Percentiles rank a stretch among this genome's conserved stretches.
Evolutionary conservation across 2,797 vertebrate species (phyloP).

Genomic region (Dallia pectoralis): DNA sequence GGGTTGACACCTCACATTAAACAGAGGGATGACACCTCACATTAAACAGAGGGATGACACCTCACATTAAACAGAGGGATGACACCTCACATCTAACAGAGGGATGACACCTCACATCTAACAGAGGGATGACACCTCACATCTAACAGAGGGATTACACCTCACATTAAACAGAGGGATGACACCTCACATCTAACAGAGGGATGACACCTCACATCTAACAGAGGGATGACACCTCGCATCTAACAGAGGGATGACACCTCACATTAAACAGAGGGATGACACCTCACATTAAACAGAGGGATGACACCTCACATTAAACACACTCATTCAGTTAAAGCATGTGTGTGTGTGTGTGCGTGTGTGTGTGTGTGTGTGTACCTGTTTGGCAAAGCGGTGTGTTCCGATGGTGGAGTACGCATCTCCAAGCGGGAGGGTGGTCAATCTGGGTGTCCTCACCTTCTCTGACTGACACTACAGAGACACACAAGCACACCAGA

Average conservation of each 20-base stretch:
- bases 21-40: too few species aligned
- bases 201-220: not conserved
- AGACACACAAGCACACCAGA: constrained; percentile 24
- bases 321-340: too few species aligned
- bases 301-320: too few species aligned
- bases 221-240: not conserved
- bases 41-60: too few species aligned
- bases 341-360: constrained; percentile 8
- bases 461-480: constrained; percentile 88
- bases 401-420: constrained; percentile 81
- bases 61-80: not conserved
- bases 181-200: too few species aligned
- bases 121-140: not conserved
- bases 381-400: constrained; percentile 87
- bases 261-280: too few species aligned
- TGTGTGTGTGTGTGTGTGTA: constrained; percentile 45
- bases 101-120: not conserved
- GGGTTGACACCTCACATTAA: not conserved
- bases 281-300: not conserved
- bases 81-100: not conserved
- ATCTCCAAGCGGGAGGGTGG: constrained; percentile 80
- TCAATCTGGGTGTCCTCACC: constrained; percentile 81
- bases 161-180: not conserved
- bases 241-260: not conserved
- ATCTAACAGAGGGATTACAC: too few species aligned